Base-by-base conservation (phyloP, 1,140 invertebrate genomes). In the Caenorhabditis brenneri region DNA sequence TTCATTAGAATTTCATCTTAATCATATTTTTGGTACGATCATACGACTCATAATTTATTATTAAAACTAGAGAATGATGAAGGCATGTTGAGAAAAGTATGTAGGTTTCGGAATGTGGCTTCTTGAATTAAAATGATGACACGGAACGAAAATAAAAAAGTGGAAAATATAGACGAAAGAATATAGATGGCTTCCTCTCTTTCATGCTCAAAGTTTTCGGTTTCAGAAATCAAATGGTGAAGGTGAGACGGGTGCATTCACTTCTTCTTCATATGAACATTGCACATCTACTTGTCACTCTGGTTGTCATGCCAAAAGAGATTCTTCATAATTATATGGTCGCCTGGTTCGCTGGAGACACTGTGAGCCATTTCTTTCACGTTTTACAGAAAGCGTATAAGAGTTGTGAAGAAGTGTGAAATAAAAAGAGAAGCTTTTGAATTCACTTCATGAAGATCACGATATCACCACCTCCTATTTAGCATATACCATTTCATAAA, bases 221-320 rank as follows among this genome's bases (percentile, higher is more conserved):
- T 29, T 90, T 82, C 79, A 90, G 88, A 78, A 88, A 89, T 74
- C 89, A 90, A 83, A 60, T 86, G 36, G 79, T 87, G 19, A 89
- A 89, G 82, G 74, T 87, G 33, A 48, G 89, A n/a, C 80, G 89
- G 46, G 88, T 90, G 27, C 88, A 90, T 49, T 87, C 89, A 12
- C 86, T 90, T 16, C 84, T 90, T 15, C 81, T 90, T 15, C 89
- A 90, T 84, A 91, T 90, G 88, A 90, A 91, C n/a, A 89, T 90
- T 65, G 89, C 89, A 15, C 87, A 90, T 79, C 81, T 90, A 24
- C 65, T 88, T 15, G 80, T 84, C 48, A 85, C 86, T 15, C 58
- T 88, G 15, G 60, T 82, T 60, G 88, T 86, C 46, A 89, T 89
- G 74, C 89, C 89, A 6, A 90, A 90, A 83, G 89, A 90, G 48